Conservation (phyloP, 2,888 invertebrate genomes). For the Sminthurinus aureus region DNA sequence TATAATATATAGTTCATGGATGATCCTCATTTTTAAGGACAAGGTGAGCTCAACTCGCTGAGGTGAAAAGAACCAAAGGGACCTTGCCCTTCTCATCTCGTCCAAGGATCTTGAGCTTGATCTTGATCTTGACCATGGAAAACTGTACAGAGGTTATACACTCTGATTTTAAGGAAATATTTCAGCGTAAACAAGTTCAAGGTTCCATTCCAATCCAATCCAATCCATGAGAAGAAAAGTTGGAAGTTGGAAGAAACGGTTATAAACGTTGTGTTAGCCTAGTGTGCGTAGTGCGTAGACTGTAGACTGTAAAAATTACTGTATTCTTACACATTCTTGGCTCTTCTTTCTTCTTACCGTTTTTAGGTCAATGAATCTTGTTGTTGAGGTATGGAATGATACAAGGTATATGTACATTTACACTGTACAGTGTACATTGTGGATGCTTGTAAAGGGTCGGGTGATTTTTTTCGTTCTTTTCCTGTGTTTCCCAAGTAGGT, state of each 20-base stretch:
- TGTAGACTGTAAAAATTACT: not conserved
- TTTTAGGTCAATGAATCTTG: slow-evolving; percentile 16
- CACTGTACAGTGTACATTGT: not conserved
- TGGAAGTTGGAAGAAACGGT: no score
- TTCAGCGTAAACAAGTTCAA: slow-evolving; percentile 25
- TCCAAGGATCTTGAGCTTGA: not conserved
- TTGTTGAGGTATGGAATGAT: no score
- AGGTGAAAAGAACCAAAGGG: no score
- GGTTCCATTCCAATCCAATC: not conserved
- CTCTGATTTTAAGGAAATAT: not conserved
- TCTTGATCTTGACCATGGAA: not conserved
- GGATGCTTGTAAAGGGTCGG: no score
- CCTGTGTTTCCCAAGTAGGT: no score
- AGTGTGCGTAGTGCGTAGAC: not conserved
- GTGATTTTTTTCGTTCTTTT: no score
- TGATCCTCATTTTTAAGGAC: slow-evolving; percentile 8
- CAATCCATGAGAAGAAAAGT: not conserved
- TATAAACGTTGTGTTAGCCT: not conserved
- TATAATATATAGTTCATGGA: no score
- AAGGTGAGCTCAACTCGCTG: slow-evolving; percentile 6
- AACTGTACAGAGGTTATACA: not conserved
- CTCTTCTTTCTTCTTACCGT: not conserved
- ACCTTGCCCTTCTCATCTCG: not conserved
- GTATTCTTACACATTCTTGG: not conserved
- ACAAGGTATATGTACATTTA: not conserved